Evolutionary conservation across 2,797 vertebrate genomes (phyloP).

Genomic region (Poecile montanus): DNA sequence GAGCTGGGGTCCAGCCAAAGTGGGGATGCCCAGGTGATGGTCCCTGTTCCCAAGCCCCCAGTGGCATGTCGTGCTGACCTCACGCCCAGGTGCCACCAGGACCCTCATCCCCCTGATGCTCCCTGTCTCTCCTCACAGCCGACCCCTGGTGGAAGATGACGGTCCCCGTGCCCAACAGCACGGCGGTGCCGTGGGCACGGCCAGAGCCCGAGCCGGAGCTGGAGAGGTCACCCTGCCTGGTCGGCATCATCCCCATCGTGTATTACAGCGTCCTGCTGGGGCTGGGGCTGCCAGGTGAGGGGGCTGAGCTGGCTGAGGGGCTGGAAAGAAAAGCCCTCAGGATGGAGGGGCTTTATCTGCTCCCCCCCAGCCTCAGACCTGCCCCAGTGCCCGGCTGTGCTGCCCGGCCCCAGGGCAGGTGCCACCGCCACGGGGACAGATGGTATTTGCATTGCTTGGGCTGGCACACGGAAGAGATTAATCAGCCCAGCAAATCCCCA

Average conservation of each 20-base stretch:
- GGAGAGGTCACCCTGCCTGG: conserved; percentile 84
- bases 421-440: conserved; percentile 9
- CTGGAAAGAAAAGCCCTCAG: background rate
- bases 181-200: background rate
- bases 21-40: accelerated
- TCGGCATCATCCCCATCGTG: conserved; percentile 83
- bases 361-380: background rate
- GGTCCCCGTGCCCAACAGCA: conserved; percentile 49
- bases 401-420: background rate
- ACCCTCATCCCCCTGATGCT: accelerated
- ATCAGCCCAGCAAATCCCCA: conserved; percentile 21
- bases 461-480: conserved; percentile 7
- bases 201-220: background rate
- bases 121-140: background rate
- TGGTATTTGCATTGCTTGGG: background rate
- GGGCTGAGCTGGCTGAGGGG: background rate
- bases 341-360: background rate
- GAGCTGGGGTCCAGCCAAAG: background rate
- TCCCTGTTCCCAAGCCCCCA: background rate
- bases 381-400: background rate
- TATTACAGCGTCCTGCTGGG: conserved; percentile 91
- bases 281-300: conserved; percentile 90
- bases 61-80: background rate
- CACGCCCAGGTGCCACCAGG: accelerated
- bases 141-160: background rate